Conservation (phyloP, 2,888 invertebrate species). For the Callosobruchus maculatus region DNA sequence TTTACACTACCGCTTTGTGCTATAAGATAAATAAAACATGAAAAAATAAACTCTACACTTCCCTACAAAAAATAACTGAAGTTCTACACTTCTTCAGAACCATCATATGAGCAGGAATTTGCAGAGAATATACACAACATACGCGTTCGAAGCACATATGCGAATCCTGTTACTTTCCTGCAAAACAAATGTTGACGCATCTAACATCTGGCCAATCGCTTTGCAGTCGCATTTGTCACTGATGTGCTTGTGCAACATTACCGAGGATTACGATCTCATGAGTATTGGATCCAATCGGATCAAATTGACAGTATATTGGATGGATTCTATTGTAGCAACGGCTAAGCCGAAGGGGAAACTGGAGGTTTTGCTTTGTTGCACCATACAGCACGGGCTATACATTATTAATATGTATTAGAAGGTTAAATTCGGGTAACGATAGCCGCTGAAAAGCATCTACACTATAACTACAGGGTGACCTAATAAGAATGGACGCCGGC, state of each 20-base stretch:
- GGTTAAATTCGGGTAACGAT: too few species aligned
- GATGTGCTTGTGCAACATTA: not conserved
- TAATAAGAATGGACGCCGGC: too few species aligned
- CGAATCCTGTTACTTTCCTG: not conserved
- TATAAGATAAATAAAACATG: too few species aligned
- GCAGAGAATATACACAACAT: not conserved
- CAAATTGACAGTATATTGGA: not conserved
- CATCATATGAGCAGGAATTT: not conserved
- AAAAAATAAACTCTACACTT: too few species aligned
- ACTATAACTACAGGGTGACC: too few species aligned
- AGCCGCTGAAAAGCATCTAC: too few species aligned
- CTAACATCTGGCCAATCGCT: not conserved
- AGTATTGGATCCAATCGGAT: not conserved
- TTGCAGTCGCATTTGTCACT: not conserved
- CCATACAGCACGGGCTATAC: too few species aligned
- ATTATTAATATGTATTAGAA: too few species aligned
- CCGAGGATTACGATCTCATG: not conserved
- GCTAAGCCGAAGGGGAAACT: not conserved
- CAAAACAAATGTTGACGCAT: not conserved
- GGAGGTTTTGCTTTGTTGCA: too few species aligned
- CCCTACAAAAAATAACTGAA: too few species aligned
- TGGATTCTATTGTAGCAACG: not conserved
- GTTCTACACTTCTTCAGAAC: too few species aligned
- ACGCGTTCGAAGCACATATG: not conserved
- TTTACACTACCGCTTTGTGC: too few species aligned